Conservation (phyloP, 2,113 vertebrate genomes). For the Corvus hawaiiensis region DNA sequence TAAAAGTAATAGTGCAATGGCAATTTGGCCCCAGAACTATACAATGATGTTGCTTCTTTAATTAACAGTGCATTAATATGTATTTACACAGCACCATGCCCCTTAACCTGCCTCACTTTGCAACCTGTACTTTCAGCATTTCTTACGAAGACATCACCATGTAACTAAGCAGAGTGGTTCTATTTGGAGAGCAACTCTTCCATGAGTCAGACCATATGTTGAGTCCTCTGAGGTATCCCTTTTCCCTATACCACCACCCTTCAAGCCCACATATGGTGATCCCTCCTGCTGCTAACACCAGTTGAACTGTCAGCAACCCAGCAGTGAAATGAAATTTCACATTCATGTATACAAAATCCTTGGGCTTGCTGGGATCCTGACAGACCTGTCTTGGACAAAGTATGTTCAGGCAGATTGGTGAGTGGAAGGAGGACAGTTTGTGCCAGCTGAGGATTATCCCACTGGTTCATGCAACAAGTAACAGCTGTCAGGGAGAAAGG, state of each 20-base stretch:
- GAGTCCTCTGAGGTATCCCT: background rate
- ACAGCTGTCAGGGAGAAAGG: background rate
- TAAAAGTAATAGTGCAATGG: background rate
- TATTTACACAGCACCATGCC: background rate
- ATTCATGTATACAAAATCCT: background rate
- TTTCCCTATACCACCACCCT: background rate
- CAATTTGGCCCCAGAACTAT: background rate
- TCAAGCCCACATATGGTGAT: background rate
- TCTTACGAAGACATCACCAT: background rate
- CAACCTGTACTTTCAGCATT: background rate
- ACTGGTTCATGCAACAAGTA: background rate
- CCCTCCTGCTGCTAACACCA: background rate
- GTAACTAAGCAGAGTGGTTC: background rate
- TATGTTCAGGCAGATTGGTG: background rate
- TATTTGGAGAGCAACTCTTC: background rate
- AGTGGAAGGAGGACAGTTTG: background rate
- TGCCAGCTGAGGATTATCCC: background rate
- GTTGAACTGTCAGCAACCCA: background rate
- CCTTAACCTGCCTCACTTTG: background rate
- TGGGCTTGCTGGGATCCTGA: background rate
- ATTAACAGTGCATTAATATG: background rate
- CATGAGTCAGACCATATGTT: background rate
- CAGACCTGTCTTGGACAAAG: background rate
- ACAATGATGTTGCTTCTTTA: background rate
- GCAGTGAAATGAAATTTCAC: background rate